Base-by-base conservation (phyloP, 2,113 vertebrate genomes). In the Rhynchomys soricoides region DNA sequence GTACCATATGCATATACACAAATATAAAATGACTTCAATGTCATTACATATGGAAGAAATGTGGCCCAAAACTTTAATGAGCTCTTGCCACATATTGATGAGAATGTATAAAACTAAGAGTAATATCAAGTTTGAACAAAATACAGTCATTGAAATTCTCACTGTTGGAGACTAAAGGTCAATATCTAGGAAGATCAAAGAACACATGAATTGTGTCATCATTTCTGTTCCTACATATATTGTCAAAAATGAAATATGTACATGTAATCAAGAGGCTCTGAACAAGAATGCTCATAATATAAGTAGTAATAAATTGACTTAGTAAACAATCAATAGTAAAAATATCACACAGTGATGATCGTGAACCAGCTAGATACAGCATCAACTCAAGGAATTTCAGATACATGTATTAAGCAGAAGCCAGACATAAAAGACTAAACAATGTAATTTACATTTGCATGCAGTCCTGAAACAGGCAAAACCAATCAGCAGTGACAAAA, bases 341-440 rank as follows among this genome's bases (percentile, higher is more conserved):
- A 93, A 82, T 86, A 95, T 91, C 48, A 40, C 52, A 57, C 22
- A 86, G 50, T 12, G 86, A 90, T 75, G 26, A 87, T 90, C 94
- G 52, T 15, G 52, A 90, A 22, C 17, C 64, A 89, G 74, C 21
- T 62, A 86, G 62, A 64, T 19, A 70, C 0, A 86, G 29, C 21
- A 66, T 29, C 57, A 87, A 48, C 19, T 87, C 86, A 45, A 79
- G 74, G 70, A 95, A 95, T 90, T 57, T 92, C 48, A 90, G 66
- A 59, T 85, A 66, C 7, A 45, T 64, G 75, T 73, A 7, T 68
- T 64, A 50, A 95, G 37, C 34, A 83, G 59, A 86, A 86, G 10
- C 34, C 48, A 96, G 31, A 7, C 43, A 70, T 43, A 43, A 59
- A 83, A 40, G 10, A 43, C 1, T 52, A 89, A 55, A 75, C 7